Base-by-base conservation (phyloP, 2,113 vertebrate species). In the Oxyura jamaicensis region DNA sequence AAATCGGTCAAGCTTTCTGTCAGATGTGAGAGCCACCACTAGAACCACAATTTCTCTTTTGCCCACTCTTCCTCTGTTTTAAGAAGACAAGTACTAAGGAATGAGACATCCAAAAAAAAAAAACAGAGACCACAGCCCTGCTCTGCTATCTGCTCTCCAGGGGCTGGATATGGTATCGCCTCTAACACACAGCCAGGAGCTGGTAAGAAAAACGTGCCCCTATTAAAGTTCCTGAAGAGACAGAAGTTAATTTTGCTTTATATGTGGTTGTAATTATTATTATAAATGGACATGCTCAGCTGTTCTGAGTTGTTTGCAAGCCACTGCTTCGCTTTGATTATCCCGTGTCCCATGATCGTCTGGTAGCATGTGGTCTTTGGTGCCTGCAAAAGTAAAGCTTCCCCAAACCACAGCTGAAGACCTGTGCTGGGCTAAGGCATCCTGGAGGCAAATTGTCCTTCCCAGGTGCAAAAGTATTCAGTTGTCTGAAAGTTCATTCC, bases 171-270 rank as follows among this genome's bases (percentile, higher is more conserved):
- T 55, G 67, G 16, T 26, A 18, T 1, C 7, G 42, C 35, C 72
- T 2, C 0, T 22, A 72, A 13, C n/a, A 13, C 28, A 36, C 29
- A 59, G 67, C 53, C 67, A 31, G 42, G 42, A 88, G 63, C 58
- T 77, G 68, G 20, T 29, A 50, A 71, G 60, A 59, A 50, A 89
- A 89, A 50, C 21, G 6, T 11, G 28, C 31, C 50, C 76, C 69
- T 53, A 13, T 52, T 90, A 60, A 83, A 92, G 68, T 21, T 92
- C 50, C 46, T 55, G n/a, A 36, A 62, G 65, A 78, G n/a, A 23
- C 56, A 75, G 33, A 91, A 55, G 46, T 92, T 86, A 76, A 46
- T n/a, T 76, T 86, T 73, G 42, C 48, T 84, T 81, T 92, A 71
- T 91, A 74, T 83, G 56, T 36, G 55, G 20, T 81, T 69, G 55